These are phyloP conservation scores for Sebastes fasciatus DNA, from an alignment of 2,113 vertebrate genomes.

Conservation along the genomic window DNA sequence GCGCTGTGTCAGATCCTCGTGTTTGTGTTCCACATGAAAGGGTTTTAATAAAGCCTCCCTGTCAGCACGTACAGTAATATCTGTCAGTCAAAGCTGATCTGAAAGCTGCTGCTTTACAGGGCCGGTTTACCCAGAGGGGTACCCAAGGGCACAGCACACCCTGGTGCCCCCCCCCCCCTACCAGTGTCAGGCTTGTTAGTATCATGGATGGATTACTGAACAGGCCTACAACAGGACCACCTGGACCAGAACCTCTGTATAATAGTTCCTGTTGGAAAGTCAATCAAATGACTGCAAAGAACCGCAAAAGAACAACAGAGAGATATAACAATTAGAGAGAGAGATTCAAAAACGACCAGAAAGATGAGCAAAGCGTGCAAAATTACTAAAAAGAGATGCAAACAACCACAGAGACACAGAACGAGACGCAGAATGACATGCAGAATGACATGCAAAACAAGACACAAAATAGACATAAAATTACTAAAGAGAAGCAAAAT, in stretches of 20 bases:
- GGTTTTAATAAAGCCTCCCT: slow-evolving; percentile 65
- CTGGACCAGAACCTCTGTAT: neutral
- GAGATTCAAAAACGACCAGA: neutral
- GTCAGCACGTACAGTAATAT: slow-evolving; percentile 66
- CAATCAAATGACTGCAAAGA: neutral
- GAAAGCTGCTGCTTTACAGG: slow-evolving; percentile 16
- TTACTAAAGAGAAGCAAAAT: neutral
- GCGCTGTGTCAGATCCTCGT: slow-evolving; percentile 45
- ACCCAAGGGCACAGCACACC: neutral
- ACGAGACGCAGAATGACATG: neutral
- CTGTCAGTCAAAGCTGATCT: slow-evolving; percentile 53
- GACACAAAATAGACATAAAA: too few species aligned
- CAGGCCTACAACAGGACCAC: neutral
- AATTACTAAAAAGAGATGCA: neutral
- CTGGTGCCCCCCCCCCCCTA: neutral
- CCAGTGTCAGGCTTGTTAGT: neutral
- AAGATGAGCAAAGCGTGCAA: neutral
- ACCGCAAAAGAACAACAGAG: neutral
- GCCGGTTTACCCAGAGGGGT: neutral
- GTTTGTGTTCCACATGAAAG: slow-evolving; percentile 69
- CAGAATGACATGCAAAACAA: neutral
- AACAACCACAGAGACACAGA: neutral
- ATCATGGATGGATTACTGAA: too few species aligned
- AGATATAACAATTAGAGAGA: neutral
- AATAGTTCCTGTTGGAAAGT: neutral